phyloP scores from a whole-genome alignment of 1,140 invertebrate species.

The Lerema accius region DNA sequence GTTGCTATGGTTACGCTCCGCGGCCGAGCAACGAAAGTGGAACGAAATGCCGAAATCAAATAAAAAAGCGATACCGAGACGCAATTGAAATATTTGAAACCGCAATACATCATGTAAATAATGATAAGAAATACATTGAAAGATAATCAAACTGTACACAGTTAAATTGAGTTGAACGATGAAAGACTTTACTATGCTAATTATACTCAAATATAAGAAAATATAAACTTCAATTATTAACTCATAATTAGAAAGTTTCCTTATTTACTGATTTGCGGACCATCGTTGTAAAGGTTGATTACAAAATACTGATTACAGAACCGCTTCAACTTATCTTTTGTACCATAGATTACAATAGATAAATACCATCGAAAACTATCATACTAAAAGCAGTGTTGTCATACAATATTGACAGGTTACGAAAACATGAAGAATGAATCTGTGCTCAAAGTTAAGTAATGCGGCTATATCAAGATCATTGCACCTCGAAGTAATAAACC shows the following conservation, averaged over 20 bases:
- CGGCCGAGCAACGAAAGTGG: constrained; percentile 60
- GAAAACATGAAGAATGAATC: constrained; percentile 1
- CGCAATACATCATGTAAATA: constrained; percentile 1
- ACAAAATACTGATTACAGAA: too few relatives aligned
- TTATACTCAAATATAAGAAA: too few relatives aligned
- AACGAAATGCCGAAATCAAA: constrained; percentile 44
- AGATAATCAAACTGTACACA: neutral
- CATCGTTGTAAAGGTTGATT: too few relatives aligned
- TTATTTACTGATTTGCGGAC: too few relatives aligned
- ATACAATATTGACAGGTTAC: neutral
- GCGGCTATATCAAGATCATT: neutral
- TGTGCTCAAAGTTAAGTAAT: neutral
- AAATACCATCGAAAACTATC: too few relatives aligned
- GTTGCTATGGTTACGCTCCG: constrained; percentile 62
- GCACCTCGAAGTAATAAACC: neutral
- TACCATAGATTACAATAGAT: too few relatives aligned
- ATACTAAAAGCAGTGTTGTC: too few relatives aligned
- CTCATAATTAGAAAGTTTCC: too few relatives aligned
- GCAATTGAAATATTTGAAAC: constrained; percentile 5
- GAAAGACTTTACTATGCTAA: too few relatives aligned
- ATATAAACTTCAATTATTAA: too few relatives aligned
- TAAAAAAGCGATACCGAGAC: constrained; percentile 8
- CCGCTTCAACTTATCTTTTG: too few relatives aligned
- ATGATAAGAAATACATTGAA: neutral
- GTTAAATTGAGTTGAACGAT: neutral